These are phyloP conservation scores for Drosophila leontia DNA, from an alignment of 1,140 invertebrate species.

Conservation along the genomic window DNA sequence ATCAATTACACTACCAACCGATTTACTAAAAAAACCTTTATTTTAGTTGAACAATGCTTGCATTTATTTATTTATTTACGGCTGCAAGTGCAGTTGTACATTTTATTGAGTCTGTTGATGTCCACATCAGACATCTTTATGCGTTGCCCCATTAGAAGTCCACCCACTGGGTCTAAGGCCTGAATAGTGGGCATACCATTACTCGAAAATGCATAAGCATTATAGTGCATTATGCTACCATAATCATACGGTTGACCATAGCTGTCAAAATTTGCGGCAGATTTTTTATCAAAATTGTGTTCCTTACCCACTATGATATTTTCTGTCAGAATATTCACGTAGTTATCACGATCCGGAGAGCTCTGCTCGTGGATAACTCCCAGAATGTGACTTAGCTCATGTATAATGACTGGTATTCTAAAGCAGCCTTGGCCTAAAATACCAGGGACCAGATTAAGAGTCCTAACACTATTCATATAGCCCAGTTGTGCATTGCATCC, in stretches of 20 bases:
- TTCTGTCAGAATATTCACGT: constrained; percentile 88
- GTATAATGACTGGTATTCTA: constrained; percentile 85
- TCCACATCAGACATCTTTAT: constrained; percentile 86
- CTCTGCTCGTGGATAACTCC: constrained; percentile 91
- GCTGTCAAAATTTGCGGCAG: constrained; percentile 76
- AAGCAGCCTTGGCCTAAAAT: constrained; percentile 63
- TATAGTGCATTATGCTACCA: constrained; percentile 89
- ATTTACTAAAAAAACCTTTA: neutral
- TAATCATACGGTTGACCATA: constrained; percentile 88
- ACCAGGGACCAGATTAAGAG: constrained; percentile 43
- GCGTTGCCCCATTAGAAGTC: constrained; percentile 86
- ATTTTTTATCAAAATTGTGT: constrained; percentile 86
- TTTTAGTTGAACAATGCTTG: too few species aligned
- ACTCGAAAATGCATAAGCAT: constrained; percentile 88
- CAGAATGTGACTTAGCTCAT: constrained; percentile 49
- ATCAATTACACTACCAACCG: neutral
- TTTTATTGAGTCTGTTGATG: constrained; percentile 85
- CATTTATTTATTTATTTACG: constrained; percentile 10
- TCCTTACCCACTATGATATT: constrained; percentile 88
- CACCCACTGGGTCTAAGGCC: constrained; percentile 72
- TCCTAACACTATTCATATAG: constrained; percentile 85
- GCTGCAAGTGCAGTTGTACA: constrained; percentile 85
- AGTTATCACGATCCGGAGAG: constrained; percentile 89
- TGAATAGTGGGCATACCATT: constrained; percentile 90
- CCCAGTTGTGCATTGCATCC: constrained; percentile 86